Conservation (phyloP, 2,113 vertebrate genomes). For the Proteles cristata region DNA sequence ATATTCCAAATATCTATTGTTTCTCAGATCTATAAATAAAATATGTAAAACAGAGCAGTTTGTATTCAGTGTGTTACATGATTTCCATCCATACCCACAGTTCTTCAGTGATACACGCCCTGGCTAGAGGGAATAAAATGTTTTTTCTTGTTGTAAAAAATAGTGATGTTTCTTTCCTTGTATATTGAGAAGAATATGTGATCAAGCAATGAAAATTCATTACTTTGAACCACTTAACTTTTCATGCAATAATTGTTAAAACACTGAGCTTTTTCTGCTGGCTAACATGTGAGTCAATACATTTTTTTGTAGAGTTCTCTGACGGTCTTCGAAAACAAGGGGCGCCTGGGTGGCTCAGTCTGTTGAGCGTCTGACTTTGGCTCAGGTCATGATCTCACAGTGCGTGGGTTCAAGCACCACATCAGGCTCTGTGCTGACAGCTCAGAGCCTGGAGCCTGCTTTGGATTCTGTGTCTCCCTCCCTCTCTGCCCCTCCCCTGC, state of each 20-base stretch:
- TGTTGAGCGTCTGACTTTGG: too few relatives aligned
- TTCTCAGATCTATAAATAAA: conserved; percentile 17
- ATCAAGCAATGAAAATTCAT: neutral
- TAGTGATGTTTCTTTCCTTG: neutral
- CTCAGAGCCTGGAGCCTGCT: too few relatives aligned
- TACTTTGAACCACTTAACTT: neutral
- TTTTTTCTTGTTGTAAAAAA: neutral
- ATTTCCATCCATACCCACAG: neutral
- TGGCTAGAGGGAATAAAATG: neutral
- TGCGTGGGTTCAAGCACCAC: too few relatives aligned
- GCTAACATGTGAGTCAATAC: neutral
- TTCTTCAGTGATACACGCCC: neutral
- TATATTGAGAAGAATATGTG: neutral
- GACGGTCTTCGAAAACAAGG: conserved; percentile 22
- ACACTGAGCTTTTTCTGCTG: neutral
- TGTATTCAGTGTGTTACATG: neutral
- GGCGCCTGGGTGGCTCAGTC: too few relatives aligned
- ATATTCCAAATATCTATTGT: conserved; percentile 1
- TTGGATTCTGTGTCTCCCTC: too few relatives aligned
- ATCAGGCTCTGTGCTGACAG: too few relatives aligned
- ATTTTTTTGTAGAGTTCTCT: neutral
- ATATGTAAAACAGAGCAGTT: conserved; percentile 1
- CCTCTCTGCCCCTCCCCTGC: too few relatives aligned
- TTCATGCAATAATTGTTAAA: conserved; percentile 18
- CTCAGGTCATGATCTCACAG: too few relatives aligned